These are phyloP conservation scores for Astyanax mexicanus DNA, from an alignment of 2,797 vertebrate genomes.

Conservation along the genomic window DNA sequence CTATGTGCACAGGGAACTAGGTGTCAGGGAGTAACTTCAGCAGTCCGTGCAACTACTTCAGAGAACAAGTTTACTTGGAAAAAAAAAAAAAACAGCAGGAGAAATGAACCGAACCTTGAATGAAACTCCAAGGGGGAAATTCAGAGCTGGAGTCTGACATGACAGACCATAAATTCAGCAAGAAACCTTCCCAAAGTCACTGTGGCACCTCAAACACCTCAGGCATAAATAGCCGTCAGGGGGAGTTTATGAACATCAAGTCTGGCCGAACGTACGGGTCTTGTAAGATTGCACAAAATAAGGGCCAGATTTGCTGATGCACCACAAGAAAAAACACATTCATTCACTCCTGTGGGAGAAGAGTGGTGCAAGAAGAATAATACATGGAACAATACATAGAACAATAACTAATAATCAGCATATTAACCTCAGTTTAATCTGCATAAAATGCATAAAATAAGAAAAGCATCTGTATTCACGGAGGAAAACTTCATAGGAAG, in stretches of 20 bases:
- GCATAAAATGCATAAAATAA: neutral
- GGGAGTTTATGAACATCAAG: conserved; percentile 46
- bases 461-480: neutral
- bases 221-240: conserved; percentile 49
- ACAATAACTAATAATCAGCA: neutral
- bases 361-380: conserved; percentile 17
- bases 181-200: conserved; percentile 42
- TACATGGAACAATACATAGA: conserved; percentile 9
- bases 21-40: conserved; percentile 17
- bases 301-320: conserved; percentile 37
- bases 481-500: neutral
- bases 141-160: conserved; percentile 37
- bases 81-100: conserved; percentile 20
- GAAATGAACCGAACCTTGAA: conserved; percentile 36
- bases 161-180: conserved; percentile 51
- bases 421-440: conserved; percentile 1
- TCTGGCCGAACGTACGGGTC: conserved; percentile 35
- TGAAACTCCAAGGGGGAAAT: conserved; percentile 47
- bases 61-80: conserved; percentile 6
- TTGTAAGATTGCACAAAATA: conserved; percentile 32
- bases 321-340: conserved; percentile 18
- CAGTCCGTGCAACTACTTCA: neutral
- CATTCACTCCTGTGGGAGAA: neutral
- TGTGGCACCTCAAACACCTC: conserved; percentile 42
- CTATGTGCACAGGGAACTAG: too few species aligned